Percentiles rank a stretch among this genome's conserved stretches.
These are phyloP conservation scores for Corythoichthys intestinalis DNA, from an alignment of 2,113 vertebrate genomes.

Conservation along the genomic window DNA sequence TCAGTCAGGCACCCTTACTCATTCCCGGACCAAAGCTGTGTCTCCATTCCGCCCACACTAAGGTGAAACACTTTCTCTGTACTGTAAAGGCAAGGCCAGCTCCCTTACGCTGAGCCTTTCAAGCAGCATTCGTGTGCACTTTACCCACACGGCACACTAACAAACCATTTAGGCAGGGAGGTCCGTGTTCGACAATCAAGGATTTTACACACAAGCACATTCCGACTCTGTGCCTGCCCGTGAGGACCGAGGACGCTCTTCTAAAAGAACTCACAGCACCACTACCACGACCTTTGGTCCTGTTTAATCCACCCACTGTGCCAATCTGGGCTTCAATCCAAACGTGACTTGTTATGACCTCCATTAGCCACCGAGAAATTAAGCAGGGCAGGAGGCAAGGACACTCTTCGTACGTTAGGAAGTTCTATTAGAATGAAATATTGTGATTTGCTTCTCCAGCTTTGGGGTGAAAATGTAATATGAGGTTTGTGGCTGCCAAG, in stretches of 20 bases:
- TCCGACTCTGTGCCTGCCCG: constrained; percentile 48
- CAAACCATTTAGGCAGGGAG: constrained; percentile 16
- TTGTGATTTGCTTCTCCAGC: constrained; percentile 36
- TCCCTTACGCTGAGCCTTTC: constrained; percentile 48
- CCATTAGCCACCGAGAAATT: constrained; percentile 36
- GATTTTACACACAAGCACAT: constrained; percentile 61
- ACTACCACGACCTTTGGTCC: constrained; percentile 24
- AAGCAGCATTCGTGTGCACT: constrained; percentile 43
- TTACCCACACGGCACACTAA: constrained; percentile 37
- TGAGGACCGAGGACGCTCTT: constrained; percentile 31
- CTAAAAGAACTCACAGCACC: constrained; percentile 12
- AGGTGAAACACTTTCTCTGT: constrained; percentile 43
- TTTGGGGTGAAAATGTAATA: constrained; percentile 30
- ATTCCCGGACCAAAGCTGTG: constrained; percentile 27
- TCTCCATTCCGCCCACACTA: constrained; percentile 34
- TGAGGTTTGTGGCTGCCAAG: constrained; percentile 16
- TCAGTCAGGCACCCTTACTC: constrained; percentile 26
- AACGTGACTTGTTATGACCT: constrained; percentile 39
- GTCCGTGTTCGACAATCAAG: constrained; percentile 69
- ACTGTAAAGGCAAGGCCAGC: constrained; percentile 45
- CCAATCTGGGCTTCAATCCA: constrained; percentile 24
- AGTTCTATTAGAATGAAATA: constrained; percentile 25
- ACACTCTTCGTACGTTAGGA: constrained; percentile 26
- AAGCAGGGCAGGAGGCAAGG: constrained; percentile 7
- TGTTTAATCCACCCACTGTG: constrained; percentile 7